phyloP scores from a whole-genome alignment of 2,113 vertebrate genomes.

The Mixornis gularis region DNA sequence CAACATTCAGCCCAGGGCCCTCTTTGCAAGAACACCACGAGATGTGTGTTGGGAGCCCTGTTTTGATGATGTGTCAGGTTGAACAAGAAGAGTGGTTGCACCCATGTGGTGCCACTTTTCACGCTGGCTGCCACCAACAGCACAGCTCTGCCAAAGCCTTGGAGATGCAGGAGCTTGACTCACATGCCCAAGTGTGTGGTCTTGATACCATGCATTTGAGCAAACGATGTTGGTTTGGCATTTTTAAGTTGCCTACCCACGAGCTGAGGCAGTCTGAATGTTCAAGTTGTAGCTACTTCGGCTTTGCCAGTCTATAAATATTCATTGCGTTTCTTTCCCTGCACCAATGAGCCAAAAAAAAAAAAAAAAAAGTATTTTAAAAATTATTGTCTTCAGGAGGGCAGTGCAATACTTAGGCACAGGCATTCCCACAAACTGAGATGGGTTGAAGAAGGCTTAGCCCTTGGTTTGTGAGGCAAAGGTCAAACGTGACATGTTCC shows the following conservation, averaged over 20 bases:
- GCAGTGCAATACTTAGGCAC: neutral
- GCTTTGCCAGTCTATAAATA: neutral
- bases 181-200: neutral
- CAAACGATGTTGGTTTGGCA: neutral
- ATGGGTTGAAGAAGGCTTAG: neutral
- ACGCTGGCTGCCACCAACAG: rapidly evolving
- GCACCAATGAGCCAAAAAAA: neutral
- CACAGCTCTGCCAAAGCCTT: rapidly evolving
- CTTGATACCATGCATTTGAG: neutral
- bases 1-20: neutral
- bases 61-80: neutral
- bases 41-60: neutral
- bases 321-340: neutral
- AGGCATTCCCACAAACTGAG: neutral
- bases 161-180: neutral
- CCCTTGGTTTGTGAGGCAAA: neutral
- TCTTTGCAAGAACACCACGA: neutral
- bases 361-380: neutral
- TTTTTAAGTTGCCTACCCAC: neutral
- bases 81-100: neutral
- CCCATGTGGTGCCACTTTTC: neutral
- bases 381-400: neutral
- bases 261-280: neutral
- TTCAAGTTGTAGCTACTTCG: neutral
- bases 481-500: constrained; percentile 17